These are phyloP conservation scores for Endomychus coccineus DNA, from an alignment of 2,888 invertebrate genomes.

Conservation along the genomic window DNA sequence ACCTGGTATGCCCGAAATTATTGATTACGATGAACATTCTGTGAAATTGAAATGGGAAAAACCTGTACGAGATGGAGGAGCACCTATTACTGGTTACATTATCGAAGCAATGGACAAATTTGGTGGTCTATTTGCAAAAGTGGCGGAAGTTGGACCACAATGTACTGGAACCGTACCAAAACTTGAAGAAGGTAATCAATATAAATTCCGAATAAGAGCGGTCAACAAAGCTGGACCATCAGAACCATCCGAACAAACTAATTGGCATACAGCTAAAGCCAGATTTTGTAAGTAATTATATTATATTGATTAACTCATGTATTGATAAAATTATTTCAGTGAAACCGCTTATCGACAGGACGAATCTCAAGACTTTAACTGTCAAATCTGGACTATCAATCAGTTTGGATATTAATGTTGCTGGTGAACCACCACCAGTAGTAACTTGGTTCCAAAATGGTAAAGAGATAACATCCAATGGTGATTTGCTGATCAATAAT, in stretches of 20 bases:
- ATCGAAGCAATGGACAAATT: constrained; percentile 90
- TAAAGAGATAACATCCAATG: constrained; percentile 53
- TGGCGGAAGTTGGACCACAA: constrained; percentile 75
- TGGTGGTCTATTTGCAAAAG: constrained; percentile 76
- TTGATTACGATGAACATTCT: constrained; percentile 86
- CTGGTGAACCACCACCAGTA: constrained; percentile 89
- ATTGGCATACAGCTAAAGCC: constrained; percentile 84
- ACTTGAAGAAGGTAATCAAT: constrained; percentile 89
- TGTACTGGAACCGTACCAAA: constrained; percentile 83
- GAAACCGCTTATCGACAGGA: constrained; percentile 89
- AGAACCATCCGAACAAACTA: constrained; percentile 85
- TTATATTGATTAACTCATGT: background rate
- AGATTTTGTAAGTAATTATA: constrained; percentile 66
- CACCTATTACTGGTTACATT: constrained; percentile 88
- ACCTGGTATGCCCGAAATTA: constrained; percentile 84
- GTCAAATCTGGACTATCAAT: constrained; percentile 87
- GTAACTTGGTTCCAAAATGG: constrained; percentile 85
- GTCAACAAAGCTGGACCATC: constrained; percentile 93
- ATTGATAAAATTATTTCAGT: constrained; percentile 50
- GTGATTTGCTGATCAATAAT: constrained; percentile 66
- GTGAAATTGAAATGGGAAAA: constrained; percentile 88
- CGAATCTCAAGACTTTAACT: constrained; percentile 73
- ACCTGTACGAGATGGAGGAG: constrained; percentile 83
- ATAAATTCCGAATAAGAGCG: constrained; percentile 91
- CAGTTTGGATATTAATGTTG: constrained; percentile 78